Percentiles rank a stretch among this genome's conserved stretches.
phyloP scores from a whole-genome alignment of 2,888 invertebrate species.

The Philonicus albiceps region DNA sequence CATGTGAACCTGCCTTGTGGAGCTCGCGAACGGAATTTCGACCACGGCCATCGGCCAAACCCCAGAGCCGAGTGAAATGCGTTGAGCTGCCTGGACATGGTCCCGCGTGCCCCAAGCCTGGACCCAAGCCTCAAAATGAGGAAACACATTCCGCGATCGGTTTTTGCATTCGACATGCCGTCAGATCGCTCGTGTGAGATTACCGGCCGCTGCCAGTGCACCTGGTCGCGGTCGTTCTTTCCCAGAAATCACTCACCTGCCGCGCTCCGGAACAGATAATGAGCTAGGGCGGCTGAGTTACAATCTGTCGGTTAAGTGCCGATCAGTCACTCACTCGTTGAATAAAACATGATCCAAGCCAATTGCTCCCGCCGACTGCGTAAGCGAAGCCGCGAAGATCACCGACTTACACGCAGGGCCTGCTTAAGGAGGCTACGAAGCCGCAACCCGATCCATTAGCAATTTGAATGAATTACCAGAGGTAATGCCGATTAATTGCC shows the following conservation, averaged over 20 bases:
- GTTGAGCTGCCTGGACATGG: not conserved
- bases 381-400: not conserved
- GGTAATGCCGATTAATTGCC: not conserved
- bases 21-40: not conserved
- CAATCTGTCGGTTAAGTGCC: not conserved
- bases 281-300: not conserved
- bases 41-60: conserved; percentile 11
- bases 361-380: not conserved
- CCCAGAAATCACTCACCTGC: conserved; percentile 21
- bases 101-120: not conserved
- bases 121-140: not conserved
- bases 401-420: not conserved
- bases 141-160: not conserved
- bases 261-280: not conserved
- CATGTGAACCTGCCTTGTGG: not conserved
- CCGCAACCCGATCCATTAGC: not conserved
- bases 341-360: not conserved
- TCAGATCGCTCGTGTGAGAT: not conserved
- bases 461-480: not conserved
- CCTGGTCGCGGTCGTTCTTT: not conserved
- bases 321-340: not conserved
- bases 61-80: not conserved
- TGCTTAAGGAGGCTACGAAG: not conserved
- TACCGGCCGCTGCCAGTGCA: not conserved
- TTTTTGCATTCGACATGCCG: not conserved